phyloP scores from a whole-genome alignment of 2,888 invertebrate species.

The Tenthredo amoena region DNA sequence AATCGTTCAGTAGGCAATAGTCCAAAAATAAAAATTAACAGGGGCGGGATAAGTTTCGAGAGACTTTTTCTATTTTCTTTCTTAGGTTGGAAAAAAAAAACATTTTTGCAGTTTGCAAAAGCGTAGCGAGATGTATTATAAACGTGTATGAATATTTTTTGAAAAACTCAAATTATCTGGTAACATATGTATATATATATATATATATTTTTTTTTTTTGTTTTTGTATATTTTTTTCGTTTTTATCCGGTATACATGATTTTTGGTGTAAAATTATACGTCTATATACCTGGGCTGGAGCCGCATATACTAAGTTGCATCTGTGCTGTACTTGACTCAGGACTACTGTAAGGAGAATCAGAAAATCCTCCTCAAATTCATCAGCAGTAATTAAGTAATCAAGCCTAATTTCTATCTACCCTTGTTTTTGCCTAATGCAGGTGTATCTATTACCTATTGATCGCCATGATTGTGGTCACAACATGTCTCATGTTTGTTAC shows the following conservation, averaged over 20 bases:
- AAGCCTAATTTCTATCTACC: slow-evolving; percentile 37
- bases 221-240: not conserved
- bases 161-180: slow-evolving; percentile 46
- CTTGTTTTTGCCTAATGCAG: slow-evolving; percentile 11
- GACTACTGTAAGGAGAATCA: not conserved
- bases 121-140: not conserved
- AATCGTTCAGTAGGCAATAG: not conserved
- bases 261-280: slow-evolving; percentile 31
- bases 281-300: not conserved
- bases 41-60: not conserved
- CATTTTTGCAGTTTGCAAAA: not conserved
- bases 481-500: not conserved
- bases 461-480: slow-evolving; percentile 3
- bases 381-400: slow-evolving; percentile 20
- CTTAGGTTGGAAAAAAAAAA: not conserved
- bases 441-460: slow-evolving; percentile 10
- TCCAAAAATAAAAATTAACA: slow-evolving; percentile 15
- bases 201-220: not conserved
- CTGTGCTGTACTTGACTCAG: not conserved
- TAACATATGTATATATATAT: slow-evolving; percentile 16
- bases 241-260: slow-evolving; percentile 2
- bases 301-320: not conserved
- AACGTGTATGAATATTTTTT: slow-evolving; percentile 37
- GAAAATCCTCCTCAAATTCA: not conserved
- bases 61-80: slow-evolving; percentile 2